Evolutionary conservation across 2,797 vertebrate genomes (phyloP).

Genomic region (Arnoldichthys spilopterus): DNA sequence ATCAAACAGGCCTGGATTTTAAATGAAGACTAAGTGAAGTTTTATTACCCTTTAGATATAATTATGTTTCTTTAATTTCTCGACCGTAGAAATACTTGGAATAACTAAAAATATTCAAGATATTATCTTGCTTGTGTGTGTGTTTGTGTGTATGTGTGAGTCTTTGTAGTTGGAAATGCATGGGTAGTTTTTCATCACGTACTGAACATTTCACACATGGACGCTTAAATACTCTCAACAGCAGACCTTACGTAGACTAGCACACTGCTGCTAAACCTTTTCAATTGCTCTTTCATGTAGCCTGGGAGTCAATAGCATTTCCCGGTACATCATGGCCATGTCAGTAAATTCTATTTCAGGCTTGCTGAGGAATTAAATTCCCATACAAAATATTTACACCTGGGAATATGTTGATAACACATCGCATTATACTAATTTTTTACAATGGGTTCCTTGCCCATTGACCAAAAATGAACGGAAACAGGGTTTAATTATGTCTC

Average conservation of each 20-base stretch:
- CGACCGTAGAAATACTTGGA: not conserved
- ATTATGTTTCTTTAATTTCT: not conserved
- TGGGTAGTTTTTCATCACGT: not conserved
- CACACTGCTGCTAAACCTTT: not conserved
- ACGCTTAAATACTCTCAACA: not conserved
- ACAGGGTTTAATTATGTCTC: not conserved
- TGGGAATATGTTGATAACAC: not conserved
- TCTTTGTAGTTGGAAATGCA: not conserved
- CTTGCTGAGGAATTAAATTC: too few species aligned
- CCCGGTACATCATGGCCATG: too few species aligned
- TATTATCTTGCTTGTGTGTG: not conserved
- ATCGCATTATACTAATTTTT: not conserved
- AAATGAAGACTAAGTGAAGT: not conserved
- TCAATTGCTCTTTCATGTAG: not conserved
- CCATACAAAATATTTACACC: too few species aligned
- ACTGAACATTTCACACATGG: not conserved
- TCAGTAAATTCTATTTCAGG: too few species aligned
- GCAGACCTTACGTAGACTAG: not conserved
- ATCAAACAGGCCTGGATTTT: slow-evolving; percentile 1
- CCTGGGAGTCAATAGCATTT: slow-evolving; percentile 36
- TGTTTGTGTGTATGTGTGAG: not conserved
- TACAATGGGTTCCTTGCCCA: not conserved
- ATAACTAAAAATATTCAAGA: too few species aligned
- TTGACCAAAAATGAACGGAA: not conserved
- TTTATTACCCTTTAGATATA: not conserved